Evolutionary conservation across 2,797 vertebrate species (phyloP), one percentile per base, ranked within the genome.

Genomic region (Melopsittacus undulatus): DNA sequence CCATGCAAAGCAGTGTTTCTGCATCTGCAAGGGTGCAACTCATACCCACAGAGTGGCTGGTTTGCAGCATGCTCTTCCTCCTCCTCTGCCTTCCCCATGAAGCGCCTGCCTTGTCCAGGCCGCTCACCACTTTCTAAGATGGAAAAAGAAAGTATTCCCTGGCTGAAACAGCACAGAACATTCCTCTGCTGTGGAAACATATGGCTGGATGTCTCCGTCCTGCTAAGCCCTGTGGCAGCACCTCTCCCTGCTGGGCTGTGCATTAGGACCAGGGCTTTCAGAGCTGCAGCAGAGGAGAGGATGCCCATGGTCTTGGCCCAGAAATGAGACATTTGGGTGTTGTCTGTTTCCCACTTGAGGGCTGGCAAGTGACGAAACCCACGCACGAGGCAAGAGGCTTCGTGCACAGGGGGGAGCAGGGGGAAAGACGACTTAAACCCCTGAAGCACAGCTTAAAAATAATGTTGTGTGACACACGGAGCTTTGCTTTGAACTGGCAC

Each of bases 331-430:
- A 0, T 54, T 57, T 3, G 62, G 22, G n/a, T 69, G 30, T 85
- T 87, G 79, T 90, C 66, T 75, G 1, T 36, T 93, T 89, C 67
- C 36, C 67, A 15, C 38, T 29, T 46, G 76, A 83, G 73, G 42
- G 52, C 70, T 93, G 78, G 75, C 61, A 74, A 4, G 2, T 7
- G 52, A 68, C 87, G 21, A 85, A 93, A 59, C 4, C 1, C 2
- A 11, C 77, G 72, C 4, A 0, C 2, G 2, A 32, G 1, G 18
- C 15, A 13, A 59, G 57, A 32, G 29, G 42, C 87, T 87, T 94
- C 0, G 0, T 29, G 45, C 11, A 1, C 32, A 14, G 19, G 24
- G 23, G 29, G 45, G n/a, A 70, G 10, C 3, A 0, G 0, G 6
- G 19, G 3, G 20, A 32, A 59, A 27, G 29, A 18, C 34, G 57